A percentile compares a stretch with the other conserved stretches of the same genome.
Evolutionary conservation across 2,797 vertebrate genomes (phyloP).

Genomic region (Ptychadena robeensis): DNA sequence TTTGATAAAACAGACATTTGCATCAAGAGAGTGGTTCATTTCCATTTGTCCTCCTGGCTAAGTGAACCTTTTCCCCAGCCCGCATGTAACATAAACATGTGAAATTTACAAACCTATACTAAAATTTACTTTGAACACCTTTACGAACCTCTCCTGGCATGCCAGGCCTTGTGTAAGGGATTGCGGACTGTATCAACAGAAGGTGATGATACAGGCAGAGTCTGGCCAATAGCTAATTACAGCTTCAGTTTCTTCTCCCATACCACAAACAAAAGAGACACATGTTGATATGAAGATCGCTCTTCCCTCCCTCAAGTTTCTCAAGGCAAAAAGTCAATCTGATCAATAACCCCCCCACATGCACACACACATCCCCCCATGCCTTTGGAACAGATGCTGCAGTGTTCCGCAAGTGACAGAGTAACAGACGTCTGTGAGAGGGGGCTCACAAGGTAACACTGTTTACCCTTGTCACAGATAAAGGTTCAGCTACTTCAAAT

Average conservation of each 20-base stretch:
- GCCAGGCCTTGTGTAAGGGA: constrained; percentile 1
- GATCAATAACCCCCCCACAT: constrained; percentile 71
- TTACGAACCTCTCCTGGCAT: not conserved
- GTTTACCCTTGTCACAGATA: constrained; percentile 87
- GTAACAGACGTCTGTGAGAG: constrained; percentile 83
- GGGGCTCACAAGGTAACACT: constrained; percentile 84
- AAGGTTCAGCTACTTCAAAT: constrained; percentile 85
- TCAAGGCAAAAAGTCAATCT: constrained; percentile 66
- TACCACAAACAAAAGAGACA: constrained; percentile 52
- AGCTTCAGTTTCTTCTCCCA: constrained; percentile 25
- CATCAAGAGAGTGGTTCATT: not conserved
- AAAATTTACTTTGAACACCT: constrained; percentile 22
- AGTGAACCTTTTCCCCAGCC: not conserved
- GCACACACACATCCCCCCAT: constrained; percentile 65
- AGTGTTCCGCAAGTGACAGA: constrained; percentile 84
- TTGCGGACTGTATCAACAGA: constrained; percentile 21
- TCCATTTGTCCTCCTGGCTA: not conserved
- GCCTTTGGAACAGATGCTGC: constrained; percentile 80
- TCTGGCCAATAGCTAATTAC: constrained; percentile 41
- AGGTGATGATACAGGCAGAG: not conserved
- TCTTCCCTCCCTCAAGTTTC: constrained; percentile 64
- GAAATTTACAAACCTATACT: constrained; percentile 20
- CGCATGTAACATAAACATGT: constrained; percentile 5
- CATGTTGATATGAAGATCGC: constrained; percentile 59
- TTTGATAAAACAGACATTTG: not conserved